Evolutionary conservation across 2,888 invertebrate genomes (phyloP).

Genomic region (Crocallis elinguaria): DNA sequence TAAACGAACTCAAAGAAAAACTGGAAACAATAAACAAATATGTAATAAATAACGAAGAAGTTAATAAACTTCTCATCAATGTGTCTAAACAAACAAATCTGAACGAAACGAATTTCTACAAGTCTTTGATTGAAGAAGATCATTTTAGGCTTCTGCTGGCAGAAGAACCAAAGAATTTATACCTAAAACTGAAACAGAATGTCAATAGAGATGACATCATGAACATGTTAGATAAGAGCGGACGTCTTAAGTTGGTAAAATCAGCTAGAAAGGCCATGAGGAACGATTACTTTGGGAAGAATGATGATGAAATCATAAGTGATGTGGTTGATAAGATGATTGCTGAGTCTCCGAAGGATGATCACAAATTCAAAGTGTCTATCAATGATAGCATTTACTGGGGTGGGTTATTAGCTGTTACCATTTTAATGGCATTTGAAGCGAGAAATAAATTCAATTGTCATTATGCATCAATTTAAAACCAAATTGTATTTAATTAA

Average conservation of each 20-base stretch:
- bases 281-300: conserved; percentile 33
- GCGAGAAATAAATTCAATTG: too few species aligned
- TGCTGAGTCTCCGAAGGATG: conserved; percentile 57
- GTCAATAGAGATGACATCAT: conserved; percentile 73
- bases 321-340: conserved; percentile 65
- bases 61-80: conserved; percentile 51
- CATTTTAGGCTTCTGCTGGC: conserved; percentile 49
- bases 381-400: conserved; percentile 60
- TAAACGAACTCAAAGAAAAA: conserved; percentile 61
- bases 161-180: conserved; percentile 60
- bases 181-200: conserved; percentile 67
- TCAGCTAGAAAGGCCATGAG: conserved; percentile 61
- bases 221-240: conserved; percentile 52
- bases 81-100: conserved; percentile 52
- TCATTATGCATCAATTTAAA: background rate
- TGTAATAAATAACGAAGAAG: conserved; percentile 55
- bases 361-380: conserved; percentile 53
- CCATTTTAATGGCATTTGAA: background rate
- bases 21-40: conserved; percentile 57
- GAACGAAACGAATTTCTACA: conserved; percentile 65
- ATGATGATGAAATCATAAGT: conserved; percentile 49
- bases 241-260: conserved; percentile 43
- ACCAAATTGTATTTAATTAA: too few species aligned
- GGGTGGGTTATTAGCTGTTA: conserved; percentile 53
- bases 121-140: conserved; percentile 62